Conservation (phyloP, 2,797 vertebrate species). For the Enteromius afrohamiltoni region DNA sequence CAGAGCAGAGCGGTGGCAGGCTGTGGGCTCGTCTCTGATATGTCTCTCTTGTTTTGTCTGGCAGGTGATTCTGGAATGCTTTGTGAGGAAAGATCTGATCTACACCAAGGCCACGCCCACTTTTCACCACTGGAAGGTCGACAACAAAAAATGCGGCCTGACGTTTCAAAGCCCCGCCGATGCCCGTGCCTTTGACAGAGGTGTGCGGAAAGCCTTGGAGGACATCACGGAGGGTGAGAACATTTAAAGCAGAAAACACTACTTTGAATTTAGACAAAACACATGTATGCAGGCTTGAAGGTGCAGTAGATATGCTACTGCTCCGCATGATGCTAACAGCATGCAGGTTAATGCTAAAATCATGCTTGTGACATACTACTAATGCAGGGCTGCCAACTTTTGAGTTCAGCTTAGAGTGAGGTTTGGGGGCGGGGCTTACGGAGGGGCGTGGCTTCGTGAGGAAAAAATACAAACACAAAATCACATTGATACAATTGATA, state of each 20-base stretch:
- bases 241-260: background rate
- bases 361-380: too few species aligned
- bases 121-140: constrained; percentile 98
- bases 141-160: constrained; percentile 93
- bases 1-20: background rate
- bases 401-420: too few species aligned
- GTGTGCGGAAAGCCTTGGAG: constrained; percentile 95
- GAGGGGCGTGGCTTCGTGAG: too few species aligned
- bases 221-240: constrained; percentile 93
- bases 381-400: too few species aligned
- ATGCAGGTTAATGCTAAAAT: too few species aligned
- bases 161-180: constrained; percentile 98
- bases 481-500: too few species aligned
- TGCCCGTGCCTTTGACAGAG: constrained; percentile 95
- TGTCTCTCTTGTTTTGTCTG: constrained; percentile 53
- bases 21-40: constrained; percentile 29
- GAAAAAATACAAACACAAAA: too few species aligned
- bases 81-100: constrained; percentile 93
- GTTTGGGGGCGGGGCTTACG: too few species aligned
- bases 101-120: constrained; percentile 98
- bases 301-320: too few species aligned
- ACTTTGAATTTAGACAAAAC: constrained; percentile 1
- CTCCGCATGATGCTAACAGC: too few species aligned
- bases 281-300: background rate
- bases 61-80: constrained; percentile 97